Conservation (phyloP, 2,797 vertebrate genomes). For the Tapera naevia region DNA sequence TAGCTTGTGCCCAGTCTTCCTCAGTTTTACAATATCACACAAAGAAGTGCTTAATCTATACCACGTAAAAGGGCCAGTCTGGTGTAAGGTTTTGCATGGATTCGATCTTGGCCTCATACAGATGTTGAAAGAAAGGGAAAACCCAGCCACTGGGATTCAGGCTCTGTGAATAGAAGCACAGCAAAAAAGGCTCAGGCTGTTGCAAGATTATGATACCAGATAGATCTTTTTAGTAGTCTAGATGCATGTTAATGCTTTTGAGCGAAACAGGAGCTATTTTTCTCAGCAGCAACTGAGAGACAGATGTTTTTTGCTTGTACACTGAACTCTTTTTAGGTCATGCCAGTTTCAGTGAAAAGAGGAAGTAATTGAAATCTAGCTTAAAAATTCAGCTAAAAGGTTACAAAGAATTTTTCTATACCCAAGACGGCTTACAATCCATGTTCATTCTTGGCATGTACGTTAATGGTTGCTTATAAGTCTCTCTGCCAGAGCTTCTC, state of each 20-base stretch:
- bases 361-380: neutral
- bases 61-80: neutral
- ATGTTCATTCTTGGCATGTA: neutral
- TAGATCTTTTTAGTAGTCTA: neutral
- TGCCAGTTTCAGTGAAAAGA: neutral
- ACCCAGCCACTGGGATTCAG: neutral
- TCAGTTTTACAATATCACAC: neutral
- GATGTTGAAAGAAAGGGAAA: neutral
- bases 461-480: neutral
- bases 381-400: neutral
- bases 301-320: neutral
- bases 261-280: neutral
- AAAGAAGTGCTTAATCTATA: neutral
- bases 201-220: neutral
- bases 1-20: neutral
- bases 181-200: neutral
- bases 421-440: neutral
- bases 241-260: neutral
- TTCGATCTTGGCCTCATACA: neutral
- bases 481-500: neutral
- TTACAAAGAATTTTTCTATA: neutral
- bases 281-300: neutral
- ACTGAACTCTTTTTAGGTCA: neutral
- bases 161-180: neutral
- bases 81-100: neutral